Conservation (phyloP, 2,797 vertebrate species). For the Smutsia temminckii region DNA sequence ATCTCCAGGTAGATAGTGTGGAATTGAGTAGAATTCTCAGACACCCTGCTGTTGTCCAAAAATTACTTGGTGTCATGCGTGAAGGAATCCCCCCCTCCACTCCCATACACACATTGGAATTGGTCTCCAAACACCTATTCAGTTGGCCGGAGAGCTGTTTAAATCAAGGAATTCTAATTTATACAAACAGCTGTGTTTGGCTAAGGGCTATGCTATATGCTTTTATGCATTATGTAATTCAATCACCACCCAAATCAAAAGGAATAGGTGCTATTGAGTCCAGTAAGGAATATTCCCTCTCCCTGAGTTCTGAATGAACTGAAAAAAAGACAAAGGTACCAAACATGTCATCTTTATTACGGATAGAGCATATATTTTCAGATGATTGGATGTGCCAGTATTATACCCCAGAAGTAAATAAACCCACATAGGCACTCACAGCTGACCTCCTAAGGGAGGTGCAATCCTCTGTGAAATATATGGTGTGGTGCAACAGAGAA, state of each 20-base stretch:
- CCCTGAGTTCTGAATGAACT: background rate
- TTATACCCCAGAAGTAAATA: background rate
- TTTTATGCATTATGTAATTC: background rate
- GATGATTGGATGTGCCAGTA: background rate
- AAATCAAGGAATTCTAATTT: background rate
- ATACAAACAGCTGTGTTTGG: background rate
- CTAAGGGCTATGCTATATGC: background rate
- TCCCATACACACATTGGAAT: no score
- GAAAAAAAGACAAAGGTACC: background rate
- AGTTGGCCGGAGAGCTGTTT: background rate
- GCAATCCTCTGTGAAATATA: background rate
- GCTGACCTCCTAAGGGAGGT: background rate
- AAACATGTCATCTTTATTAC: background rate
- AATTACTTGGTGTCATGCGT: no score
- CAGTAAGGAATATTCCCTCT: background rate
- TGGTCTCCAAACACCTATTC: no score
- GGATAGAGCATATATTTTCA: background rate
- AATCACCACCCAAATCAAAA: background rate
- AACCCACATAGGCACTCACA: background rate
- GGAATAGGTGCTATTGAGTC: background rate
- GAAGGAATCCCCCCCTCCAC: no score
- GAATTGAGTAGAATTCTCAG: no score
- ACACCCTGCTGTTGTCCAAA: no score
- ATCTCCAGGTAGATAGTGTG: no score
- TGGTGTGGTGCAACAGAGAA: background rate